These are phyloP conservation scores for Drosophila nikananu DNA, from an alignment of 1,140 invertebrate species.

Conservation along the genomic window DNA sequence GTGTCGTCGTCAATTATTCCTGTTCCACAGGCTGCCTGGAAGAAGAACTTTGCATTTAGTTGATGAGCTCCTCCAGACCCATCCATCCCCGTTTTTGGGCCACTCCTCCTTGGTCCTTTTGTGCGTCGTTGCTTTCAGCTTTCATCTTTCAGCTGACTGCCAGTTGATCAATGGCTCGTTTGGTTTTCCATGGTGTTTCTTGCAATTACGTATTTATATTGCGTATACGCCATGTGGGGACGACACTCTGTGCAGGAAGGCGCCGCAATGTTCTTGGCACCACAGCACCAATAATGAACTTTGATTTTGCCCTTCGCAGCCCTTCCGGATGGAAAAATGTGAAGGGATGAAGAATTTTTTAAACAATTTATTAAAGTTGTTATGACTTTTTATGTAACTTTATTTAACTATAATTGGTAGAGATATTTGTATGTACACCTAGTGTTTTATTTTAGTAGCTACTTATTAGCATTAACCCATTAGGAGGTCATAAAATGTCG, in stretches of 20 bases:
- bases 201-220: conserved; percentile 75
- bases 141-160: conserved; percentile 54
- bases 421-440: no score
- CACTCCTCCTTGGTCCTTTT: conserved; percentile 60
- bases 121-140: conserved; percentile 33
- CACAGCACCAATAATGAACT: conserved; percentile 68
- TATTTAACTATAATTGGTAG: neutral
- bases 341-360: conserved; percentile 2
- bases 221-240: conserved; percentile 62
- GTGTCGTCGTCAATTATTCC: conserved; percentile 79
- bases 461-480: conserved; percentile 11
- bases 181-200: conserved; percentile 40
- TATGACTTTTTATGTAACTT: no score
- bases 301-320: conserved; percentile 46
- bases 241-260: conserved; percentile 4
- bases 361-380: neutral
- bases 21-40: conserved; percentile 54
- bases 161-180: conserved; percentile 70
- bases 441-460: neutral
- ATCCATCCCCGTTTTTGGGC: conserved; percentile 3
- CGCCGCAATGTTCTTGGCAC: conserved; percentile 52
- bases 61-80: conserved; percentile 59
- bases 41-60: conserved; percentile 74
- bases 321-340: neutral
- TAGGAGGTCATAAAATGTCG: conserved; percentile 3